Conservation (phyloP, 2,888 invertebrate species). For the Colostygia pectinataria region DNA sequence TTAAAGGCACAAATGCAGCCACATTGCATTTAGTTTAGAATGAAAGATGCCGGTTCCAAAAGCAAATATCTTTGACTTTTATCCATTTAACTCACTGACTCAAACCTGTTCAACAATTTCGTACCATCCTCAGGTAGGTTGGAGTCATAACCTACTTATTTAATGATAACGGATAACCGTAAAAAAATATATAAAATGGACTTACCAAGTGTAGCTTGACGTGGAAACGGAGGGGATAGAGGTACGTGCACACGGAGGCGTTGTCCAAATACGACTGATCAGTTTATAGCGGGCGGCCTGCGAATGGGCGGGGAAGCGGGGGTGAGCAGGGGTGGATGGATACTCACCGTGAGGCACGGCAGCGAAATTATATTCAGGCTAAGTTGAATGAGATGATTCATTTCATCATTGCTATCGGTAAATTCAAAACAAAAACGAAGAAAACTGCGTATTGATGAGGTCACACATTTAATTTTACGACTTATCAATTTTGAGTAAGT, state of each 20-base stretch:
- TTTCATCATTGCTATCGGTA: constrained; percentile 27
- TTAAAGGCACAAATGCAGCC: constrained; percentile 38
- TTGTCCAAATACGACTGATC: constrained; percentile 64
- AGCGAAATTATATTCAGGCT: constrained; percentile 43
- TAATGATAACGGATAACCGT: no score
- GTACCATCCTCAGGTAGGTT: no score
- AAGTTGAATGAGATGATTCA: constrained; percentile 53
- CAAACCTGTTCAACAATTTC: no score
- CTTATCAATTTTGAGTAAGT: neutral
- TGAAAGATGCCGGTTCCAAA: constrained; percentile 48
- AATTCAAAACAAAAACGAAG: constrained; percentile 33
- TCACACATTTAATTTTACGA: constrained; percentile 10
- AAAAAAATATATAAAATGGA: constrained; percentile 38
- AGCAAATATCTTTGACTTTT: no score
- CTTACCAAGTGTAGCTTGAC: constrained; percentile 63
- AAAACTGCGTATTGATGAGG: constrained; percentile 24
- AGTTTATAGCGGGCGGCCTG: constrained; percentile 28
- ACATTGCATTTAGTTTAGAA: constrained; percentile 34
- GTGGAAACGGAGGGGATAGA: constrained; percentile 41
- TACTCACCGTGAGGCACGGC: constrained; percentile 41
- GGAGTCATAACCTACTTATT: no score
- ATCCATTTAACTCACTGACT: no score
- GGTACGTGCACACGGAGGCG: constrained; percentile 61
- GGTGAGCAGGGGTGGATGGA: constrained; percentile 38
- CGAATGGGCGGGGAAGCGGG: constrained; percentile 39